Base-by-base conservation (phyloP, 2,888 invertebrate genomes). In the Uloborus plumipes region DNA sequence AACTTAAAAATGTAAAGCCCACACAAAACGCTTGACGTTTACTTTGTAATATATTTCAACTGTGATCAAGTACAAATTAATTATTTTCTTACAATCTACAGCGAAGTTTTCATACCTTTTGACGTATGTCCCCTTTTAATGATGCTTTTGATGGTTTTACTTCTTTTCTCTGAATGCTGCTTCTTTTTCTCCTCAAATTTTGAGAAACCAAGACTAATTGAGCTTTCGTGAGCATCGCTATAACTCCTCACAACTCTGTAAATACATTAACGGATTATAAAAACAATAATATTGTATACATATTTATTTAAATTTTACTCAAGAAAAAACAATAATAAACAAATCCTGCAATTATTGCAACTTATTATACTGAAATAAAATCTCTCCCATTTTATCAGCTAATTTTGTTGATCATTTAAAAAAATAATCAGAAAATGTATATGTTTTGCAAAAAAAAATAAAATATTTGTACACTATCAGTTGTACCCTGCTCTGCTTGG, bases 131-230 rank as follows among this genome's bases (percentile, higher is more conserved):
- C 85, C 77, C 94, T 94, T 86, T 94, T 92, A 88, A 96, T 94
- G 4, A 94, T 93, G 31, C 93, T 93, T 86, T 93, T 92, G 67
- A 95, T 91, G 62, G 95, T 91, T 88, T 94, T 94, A 31, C 93
- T 92, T 86, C 94, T 93, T 88, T 95, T 95, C 86, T 94, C 94
- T 69, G 92, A 91, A 87, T 94, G 94, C 64, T 94, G 93, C 22
- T 93, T 92, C 83, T 95, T 93, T 88, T 95, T 95, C 88, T 96
- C 95, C 88, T 95, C 95, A 88, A 95, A 95, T 89, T 94, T 94
- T 58, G 93, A 92, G 89, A 95, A 95, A 1, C 93, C 91, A 18
- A 88, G 82, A 14, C 61, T 47, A 4, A 86, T 83, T 15, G 87
- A 86, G 67, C 84, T 73, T 7, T 85, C 85, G 15, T 86, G 85